Evolutionary conservation across 2,797 vertebrate species (phyloP).

Genomic region (Platalea minor): DNA sequence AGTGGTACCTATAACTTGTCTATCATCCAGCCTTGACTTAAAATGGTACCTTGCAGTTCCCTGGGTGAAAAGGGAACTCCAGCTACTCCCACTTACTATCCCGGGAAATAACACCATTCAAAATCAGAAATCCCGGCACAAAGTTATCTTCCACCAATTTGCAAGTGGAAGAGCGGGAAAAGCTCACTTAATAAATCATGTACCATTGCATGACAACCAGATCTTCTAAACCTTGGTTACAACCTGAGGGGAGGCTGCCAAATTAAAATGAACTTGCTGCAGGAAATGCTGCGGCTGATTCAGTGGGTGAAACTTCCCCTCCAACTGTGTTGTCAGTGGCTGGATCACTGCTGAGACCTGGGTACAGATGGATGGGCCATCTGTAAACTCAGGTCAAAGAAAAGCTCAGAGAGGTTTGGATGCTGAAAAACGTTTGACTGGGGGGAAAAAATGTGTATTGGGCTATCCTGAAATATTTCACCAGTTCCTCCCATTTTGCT

Average conservation of each 20-base stretch:
- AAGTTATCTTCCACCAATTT: neutral
- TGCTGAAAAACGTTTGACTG: neutral
- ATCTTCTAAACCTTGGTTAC: neutral
- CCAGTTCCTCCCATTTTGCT: neutral
- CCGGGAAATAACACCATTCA: neutral
- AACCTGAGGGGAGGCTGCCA: neutral
- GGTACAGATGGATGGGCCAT: neutral
- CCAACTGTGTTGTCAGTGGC: neutral
- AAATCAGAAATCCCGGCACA: neutral
- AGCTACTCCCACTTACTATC: neutral
- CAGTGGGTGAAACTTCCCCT: neutral
- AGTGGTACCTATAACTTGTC: neutral
- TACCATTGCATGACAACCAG: neutral
- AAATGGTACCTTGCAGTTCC: neutral
- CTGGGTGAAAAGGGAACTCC: neutral
- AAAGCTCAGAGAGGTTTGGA: neutral
- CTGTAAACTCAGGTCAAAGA: neutral
- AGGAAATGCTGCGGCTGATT: neutral
- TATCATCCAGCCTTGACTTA: neutral
- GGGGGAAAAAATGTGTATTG: rapidly evolving
- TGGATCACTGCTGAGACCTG: neutral
- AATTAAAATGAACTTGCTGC: neutral
- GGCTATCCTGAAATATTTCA: neutral
- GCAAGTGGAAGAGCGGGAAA: neutral
- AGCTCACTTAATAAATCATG: neutral